Conservation (phyloP, 2,888 invertebrate genomes). For the Prosopocoilus inquinatus region DNA sequence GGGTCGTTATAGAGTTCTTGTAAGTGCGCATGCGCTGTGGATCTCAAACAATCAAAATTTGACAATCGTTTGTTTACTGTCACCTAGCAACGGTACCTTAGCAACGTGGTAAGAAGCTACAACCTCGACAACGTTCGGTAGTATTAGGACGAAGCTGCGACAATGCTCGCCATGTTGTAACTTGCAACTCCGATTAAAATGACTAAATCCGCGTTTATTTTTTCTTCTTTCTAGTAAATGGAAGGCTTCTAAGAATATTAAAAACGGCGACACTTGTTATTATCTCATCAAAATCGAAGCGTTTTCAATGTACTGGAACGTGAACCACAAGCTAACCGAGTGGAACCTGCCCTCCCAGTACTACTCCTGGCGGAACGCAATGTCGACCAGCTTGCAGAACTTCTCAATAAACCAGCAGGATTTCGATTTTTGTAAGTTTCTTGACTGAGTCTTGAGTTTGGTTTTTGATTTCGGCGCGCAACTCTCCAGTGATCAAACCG, state of each 20-base stretch:
- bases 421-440: slow-evolving; percentile 79
- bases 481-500: slow-evolving; percentile 69
- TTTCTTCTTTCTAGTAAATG: slow-evolving; percentile 73
- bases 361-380: slow-evolving; percentile 72
- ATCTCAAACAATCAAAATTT: no score
- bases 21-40: no score
- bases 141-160: no score
- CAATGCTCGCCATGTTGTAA: no score
- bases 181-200: neutral
- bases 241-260: slow-evolving; percentile 62
- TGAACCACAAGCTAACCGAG: slow-evolving; percentile 52
- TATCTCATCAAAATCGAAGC: slow-evolving; percentile 77
- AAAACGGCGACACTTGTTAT: slow-evolving; percentile 53
- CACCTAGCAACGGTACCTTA: no score
- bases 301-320: slow-evolving; percentile 76
- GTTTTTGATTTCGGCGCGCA: neutral
- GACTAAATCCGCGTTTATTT: neutral
- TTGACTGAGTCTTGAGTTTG: neutral
- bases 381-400: slow-evolving; percentile 72
- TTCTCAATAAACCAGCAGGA: slow-evolving; percentile 75
- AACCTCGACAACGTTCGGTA: no score
- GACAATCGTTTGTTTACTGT: no score
- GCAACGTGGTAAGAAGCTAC: no score
- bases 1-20: no score
- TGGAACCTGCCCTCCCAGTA: slow-evolving; percentile 60